A percentile compares a stretch with the other conserved stretches of the same genome.
phyloP scores from a whole-genome alignment of 2,888 invertebrate species.

The Pilophorus perplexus region DNA sequence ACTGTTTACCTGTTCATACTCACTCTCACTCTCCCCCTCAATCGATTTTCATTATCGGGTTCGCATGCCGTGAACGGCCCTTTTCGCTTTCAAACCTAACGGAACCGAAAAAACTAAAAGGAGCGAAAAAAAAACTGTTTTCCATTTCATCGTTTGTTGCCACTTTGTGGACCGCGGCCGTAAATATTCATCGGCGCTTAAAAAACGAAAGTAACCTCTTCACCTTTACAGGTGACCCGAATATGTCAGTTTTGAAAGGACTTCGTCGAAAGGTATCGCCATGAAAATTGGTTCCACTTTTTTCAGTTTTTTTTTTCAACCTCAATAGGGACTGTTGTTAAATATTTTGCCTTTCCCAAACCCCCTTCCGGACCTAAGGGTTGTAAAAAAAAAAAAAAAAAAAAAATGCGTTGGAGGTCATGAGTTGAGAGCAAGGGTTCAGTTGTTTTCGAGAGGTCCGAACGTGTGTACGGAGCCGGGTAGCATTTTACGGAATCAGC shows the following conservation, averaged over 20 bases:
- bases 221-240: conserved; percentile 23
- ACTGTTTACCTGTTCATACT: too few species aligned
- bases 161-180: conserved; percentile 4
- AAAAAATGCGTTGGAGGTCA: neutral
- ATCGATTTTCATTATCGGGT: too few species aligned
- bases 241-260: neutral
- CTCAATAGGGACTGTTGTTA: too few species aligned
- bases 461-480: neutral
- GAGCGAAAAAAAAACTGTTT: neutral
- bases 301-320: neutral
- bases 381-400: too few species aligned
- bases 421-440: neutral
- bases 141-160: too few species aligned
- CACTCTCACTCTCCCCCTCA: too few species aligned
- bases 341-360: too few species aligned
- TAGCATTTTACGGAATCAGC: too few species aligned
- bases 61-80: too few species aligned
- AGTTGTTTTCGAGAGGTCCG: neutral
- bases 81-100: neutral
- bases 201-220: conserved; percentile 26
- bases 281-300: neutral
- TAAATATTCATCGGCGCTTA: conserved; percentile 25
- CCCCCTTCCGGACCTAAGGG: too few species aligned
- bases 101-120: neutral
- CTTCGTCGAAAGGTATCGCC: neutral